A percentile compares a stretch with the other conserved stretches of the same genome.
These are phyloP conservation scores for Rhinolophus sinicus DNA, from an alignment of 2,113 vertebrate species.

Conservation along the genomic window DNA sequence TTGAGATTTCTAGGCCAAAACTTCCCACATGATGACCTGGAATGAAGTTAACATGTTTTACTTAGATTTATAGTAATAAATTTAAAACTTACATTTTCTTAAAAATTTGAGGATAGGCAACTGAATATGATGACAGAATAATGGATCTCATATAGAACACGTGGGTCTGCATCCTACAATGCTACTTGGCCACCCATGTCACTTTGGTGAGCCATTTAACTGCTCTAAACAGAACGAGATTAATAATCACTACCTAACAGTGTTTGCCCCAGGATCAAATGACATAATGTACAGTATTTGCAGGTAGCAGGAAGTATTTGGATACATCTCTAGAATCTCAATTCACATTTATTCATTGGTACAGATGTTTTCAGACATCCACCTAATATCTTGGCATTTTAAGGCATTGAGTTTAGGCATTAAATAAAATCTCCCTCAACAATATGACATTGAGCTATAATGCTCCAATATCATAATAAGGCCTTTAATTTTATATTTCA, in stretches of 20 bases:
- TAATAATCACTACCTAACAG: background rate
- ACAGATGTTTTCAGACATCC: background rate
- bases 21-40: background rate
- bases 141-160: background rate
- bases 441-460: background rate
- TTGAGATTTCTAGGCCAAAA: background rate
- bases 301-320: background rate
- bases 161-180: background rate
- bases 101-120: background rate
- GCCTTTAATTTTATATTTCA: background rate
- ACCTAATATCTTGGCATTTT: background rate
- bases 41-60: background rate
- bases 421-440: background rate
- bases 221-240: background rate
- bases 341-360: background rate
- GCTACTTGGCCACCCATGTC: background rate
- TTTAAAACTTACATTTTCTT: background rate
- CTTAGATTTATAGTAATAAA: background rate
- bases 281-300: background rate
- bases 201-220: background rate
- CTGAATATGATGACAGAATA: background rate
- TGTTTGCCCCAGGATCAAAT: background rate
- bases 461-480: background rate
- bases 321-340: background rate
- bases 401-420: background rate